Percentiles rank a stretch among this genome's conserved stretches.
Conservation (phyloP, 2,797 vertebrate species). For the Lagorchestes hirsutus region DNA sequence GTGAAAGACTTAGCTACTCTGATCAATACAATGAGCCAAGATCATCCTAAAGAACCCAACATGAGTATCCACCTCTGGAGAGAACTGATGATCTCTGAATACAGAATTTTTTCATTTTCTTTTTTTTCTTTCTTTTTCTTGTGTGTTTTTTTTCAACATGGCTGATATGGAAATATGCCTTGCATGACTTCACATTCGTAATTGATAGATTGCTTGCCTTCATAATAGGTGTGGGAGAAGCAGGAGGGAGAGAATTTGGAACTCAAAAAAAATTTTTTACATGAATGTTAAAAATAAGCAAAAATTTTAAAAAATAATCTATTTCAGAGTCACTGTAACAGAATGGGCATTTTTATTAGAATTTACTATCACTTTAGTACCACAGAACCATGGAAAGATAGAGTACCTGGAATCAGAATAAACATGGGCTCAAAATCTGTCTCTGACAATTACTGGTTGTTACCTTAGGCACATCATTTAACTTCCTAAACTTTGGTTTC, state of each 20-base stretch:
- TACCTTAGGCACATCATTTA: background rate
- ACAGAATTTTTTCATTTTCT: background rate
- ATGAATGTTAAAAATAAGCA: background rate
- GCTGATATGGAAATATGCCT: background rate
- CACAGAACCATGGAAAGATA: slow-evolving; percentile 36
- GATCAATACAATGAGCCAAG: background rate
- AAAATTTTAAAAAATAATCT: background rate
- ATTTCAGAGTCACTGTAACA: slow-evolving; percentile 29
- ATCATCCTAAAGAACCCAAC: background rate
- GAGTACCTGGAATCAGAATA: background rate
- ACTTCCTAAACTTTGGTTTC: background rate
- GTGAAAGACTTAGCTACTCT: background rate
- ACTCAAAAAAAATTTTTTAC: background rate
- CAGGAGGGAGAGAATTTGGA: background rate
- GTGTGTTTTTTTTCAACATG: background rate
- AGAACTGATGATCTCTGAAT: background rate
- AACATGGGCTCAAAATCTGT: background rate
- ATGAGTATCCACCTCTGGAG: background rate
- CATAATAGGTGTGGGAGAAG: background rate
- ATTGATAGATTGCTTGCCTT: background rate
- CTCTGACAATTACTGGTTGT: background rate
- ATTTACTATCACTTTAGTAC: slow-evolving; percentile 33
- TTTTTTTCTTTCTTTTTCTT: background rate
- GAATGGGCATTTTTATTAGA: slow-evolving; percentile 30
- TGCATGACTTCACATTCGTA: background rate